Evolutionary conservation across 2,797 vertebrate species (phyloP).

Genomic region (Prionace glauca): DNA sequence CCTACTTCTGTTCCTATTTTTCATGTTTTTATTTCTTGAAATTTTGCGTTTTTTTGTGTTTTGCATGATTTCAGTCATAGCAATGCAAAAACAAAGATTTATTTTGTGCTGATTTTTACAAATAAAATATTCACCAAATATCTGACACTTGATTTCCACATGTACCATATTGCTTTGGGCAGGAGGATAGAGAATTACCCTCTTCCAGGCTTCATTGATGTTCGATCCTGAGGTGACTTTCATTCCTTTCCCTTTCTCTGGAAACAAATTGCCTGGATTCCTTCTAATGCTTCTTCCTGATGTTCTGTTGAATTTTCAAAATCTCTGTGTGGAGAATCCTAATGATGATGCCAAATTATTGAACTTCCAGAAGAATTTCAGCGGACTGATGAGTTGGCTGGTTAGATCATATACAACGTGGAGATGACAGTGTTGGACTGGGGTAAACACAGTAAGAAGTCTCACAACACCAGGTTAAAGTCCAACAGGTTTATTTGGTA

Average conservation of each 20-base stretch:
- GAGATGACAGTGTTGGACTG: no score
- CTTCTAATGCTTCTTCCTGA: not conserved
- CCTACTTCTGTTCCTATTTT: no score
- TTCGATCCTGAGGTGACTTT: not conserved
- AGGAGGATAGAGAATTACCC: not conserved
- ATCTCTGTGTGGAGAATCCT: not conserved
- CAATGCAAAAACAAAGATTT: not conserved
- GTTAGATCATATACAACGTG: not conserved
- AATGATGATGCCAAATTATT: not conserved
- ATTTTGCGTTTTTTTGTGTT: not conserved
- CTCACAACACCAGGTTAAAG: no score
- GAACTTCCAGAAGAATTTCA: not conserved
- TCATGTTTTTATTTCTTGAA: not conserved
- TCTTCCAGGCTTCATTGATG: not conserved
- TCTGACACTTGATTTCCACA: not conserved
- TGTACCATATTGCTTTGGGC: not conserved
- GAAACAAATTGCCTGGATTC: not conserved
- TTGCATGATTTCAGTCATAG: not conserved
- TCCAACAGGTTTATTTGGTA: no score
- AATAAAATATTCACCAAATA: no score
- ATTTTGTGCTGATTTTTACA: no score
- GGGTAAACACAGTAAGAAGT: no score
- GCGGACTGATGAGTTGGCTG: not conserved
- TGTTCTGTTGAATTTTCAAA: not conserved
- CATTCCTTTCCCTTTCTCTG: not conserved